phyloP scores from a whole-genome alignment of 1,140 invertebrate genomes.

The Cherax quadricarinatus region DNA sequence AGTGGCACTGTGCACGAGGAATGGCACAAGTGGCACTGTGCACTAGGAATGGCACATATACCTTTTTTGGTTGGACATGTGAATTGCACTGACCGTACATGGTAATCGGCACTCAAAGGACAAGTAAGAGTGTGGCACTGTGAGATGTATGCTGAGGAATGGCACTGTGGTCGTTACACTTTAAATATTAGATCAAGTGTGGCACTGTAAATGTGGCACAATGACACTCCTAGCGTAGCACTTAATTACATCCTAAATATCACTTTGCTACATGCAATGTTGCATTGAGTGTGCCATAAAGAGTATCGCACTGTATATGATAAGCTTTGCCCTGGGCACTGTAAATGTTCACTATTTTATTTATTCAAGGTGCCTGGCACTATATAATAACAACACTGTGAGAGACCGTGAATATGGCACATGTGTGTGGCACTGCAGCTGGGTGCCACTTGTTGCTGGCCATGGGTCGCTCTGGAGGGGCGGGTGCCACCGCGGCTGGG shows the following conservation, averaged over 20 bases:
- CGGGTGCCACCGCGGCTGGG: background rate
- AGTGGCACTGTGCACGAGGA: too few relatives aligned
- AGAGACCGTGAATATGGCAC: too few relatives aligned
- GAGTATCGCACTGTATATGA: background rate
- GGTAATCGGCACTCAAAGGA: too few relatives aligned
- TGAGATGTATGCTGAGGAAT: background rate
- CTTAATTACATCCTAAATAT: background rate
- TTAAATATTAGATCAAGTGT: background rate
- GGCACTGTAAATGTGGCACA: background rate
- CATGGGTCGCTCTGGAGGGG: background rate
- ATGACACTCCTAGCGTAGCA: background rate
- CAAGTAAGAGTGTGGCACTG: too few relatives aligned
- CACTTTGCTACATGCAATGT: background rate
- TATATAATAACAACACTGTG: too few relatives aligned
- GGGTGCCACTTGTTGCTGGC: background rate
- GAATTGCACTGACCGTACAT: too few relatives aligned
- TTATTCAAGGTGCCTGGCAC: too few relatives aligned
- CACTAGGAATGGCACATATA: too few relatives aligned
- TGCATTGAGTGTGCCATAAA: background rate
- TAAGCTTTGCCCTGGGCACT: background rate
- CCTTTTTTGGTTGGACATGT: too few relatives aligned
- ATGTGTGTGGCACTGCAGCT: background rate
- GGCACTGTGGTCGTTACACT: background rate
- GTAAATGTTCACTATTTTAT: background rate
- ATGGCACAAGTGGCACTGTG: too few relatives aligned